Evolutionary conservation across 1,140 invertebrate genomes (phyloP).

Genomic region (Drosophila setifemur): DNA sequence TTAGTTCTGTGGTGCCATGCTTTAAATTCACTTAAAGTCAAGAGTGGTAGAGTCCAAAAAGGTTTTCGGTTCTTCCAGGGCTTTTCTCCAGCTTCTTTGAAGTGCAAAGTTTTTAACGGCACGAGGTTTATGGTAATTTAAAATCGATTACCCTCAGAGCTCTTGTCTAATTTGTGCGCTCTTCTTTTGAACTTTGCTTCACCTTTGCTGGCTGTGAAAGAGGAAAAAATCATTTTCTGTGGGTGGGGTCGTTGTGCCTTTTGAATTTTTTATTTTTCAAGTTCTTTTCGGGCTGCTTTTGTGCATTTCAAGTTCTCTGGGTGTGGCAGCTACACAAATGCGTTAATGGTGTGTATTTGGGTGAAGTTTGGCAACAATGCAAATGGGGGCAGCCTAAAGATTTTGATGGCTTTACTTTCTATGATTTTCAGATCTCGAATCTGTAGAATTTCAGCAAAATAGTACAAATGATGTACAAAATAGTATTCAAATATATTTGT

Average conservation of each 20-base stretch:
- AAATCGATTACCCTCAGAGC: constrained; percentile 44
- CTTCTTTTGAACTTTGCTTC: constrained; percentile 33
- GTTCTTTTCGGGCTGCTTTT: constrained; percentile 8
- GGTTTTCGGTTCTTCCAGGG: neutral
- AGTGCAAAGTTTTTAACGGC: constrained; percentile 25
- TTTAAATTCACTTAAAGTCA: constrained; percentile 24
- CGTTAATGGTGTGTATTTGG: constrained; percentile 28
- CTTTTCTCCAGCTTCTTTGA: constrained; percentile 8
- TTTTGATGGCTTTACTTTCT: neutral
- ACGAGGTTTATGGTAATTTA: constrained; percentile 36
- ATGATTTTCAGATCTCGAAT: neutral
- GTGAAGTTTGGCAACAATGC: constrained; percentile 44
- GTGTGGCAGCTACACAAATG: constrained; percentile 29
- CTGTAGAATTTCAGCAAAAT: neutral
- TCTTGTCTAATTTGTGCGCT: constrained; percentile 41
- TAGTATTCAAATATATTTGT: no score
- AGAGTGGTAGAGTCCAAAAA: neutral
- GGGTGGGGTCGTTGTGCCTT: constrained; percentile 22
- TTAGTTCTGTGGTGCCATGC: neutral
- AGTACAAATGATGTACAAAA: no score
- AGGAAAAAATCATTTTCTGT: constrained; percentile 7
- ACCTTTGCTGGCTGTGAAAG: constrained; percentile 17
- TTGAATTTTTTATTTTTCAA: neutral
- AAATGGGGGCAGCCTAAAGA: neutral
- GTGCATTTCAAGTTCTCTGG: constrained; percentile 49